Conservation (phyloP, 2,797 vertebrate genomes). For the Chelidonichthys spinosus region DNA sequence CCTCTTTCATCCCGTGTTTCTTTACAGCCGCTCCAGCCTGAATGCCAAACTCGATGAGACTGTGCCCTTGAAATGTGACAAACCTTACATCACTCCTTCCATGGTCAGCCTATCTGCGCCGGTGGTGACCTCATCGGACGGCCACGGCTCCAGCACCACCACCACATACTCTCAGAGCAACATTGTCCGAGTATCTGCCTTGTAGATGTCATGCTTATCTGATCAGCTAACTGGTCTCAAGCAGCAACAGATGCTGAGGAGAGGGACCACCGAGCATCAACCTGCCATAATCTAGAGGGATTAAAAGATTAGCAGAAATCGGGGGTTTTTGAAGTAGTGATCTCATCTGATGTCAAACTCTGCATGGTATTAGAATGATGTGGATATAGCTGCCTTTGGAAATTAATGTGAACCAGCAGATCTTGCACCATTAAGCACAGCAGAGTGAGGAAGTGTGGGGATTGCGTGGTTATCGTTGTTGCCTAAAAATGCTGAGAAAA, state of each 20-base stretch:
- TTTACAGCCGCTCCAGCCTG: slow-evolving; percentile 93
- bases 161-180: slow-evolving; percentile 93
- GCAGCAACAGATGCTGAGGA: slow-evolving; percentile 73
- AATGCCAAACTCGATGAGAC: slow-evolving; percentile 97
- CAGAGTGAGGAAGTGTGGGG: slow-evolving; percentile 60
- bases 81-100: slow-evolving; percentile 95
- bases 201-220: slow-evolving; percentile 88
- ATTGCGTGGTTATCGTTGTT: slow-evolving; percentile 70
- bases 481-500: slow-evolving; percentile 75
- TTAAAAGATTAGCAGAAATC: slow-evolving; percentile 69
- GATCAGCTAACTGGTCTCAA: slow-evolving; percentile 71
- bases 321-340: slow-evolving; percentile 69
- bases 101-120: slow-evolving; percentile 96
- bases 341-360: slow-evolving; percentile 82
- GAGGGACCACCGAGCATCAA: slow-evolving; percentile 81
- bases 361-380: slow-evolving; percentile 75
- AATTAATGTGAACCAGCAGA: slow-evolving; percentile 70
- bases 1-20: slow-evolving; percentile 44
- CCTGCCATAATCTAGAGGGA: slow-evolving; percentile 82
- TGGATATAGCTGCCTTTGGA: slow-evolving; percentile 72
- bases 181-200: slow-evolving; percentile 98
- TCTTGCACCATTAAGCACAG: slow-evolving; percentile 79
- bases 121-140: slow-evolving; percentile 90
- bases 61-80: slow-evolving; percentile 95
- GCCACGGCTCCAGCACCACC: slow-evolving; percentile 88